These are phyloP conservation scores for Amphipoea oculea DNA, from an alignment of 2,888 invertebrate species.

Conservation along the genomic window DNA sequence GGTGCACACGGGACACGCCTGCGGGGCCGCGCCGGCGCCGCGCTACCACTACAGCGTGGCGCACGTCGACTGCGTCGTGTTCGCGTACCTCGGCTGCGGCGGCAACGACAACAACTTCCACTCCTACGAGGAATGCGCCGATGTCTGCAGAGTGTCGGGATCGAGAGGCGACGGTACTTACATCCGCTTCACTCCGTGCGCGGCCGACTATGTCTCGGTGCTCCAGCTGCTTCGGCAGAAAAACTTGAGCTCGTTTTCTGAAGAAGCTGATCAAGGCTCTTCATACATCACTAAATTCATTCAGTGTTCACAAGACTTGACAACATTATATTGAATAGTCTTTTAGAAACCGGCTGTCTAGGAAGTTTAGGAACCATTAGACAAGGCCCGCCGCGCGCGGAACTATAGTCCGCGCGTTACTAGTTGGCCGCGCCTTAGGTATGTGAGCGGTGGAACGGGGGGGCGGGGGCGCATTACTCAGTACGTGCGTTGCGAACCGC, in stretches of 20 bases:
- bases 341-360: not conserved
- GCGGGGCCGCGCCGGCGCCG: constrained; percentile 80
- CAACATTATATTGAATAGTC: not conserved
- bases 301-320: not conserved
- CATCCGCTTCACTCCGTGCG: constrained; percentile 32
- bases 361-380: not conserved
- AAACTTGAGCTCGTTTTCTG: not conserved
- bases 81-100: constrained; percentile 96
- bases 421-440: no score
- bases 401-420: not conserved
- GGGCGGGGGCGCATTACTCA: no score
- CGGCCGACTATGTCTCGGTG: constrained; percentile 9
- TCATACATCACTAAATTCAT: not conserved
- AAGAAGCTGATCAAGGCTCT: not conserved
- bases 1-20: constrained; percentile 73
- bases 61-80: constrained; percentile 93
- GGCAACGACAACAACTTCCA: constrained; percentile 97
- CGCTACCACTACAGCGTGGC: constrained; percentile 94
- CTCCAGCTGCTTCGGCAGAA: not conserved
- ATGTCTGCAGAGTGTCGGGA: constrained; percentile 70
- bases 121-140: constrained; percentile 92
- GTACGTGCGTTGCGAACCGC: no score
- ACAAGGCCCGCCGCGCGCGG: constrained; percentile 11
- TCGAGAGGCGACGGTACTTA: constrained; percentile 68
- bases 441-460: no score